Base-by-base conservation (phyloP, 2,113 vertebrate species). In the Balaeniceps rex region DNA sequence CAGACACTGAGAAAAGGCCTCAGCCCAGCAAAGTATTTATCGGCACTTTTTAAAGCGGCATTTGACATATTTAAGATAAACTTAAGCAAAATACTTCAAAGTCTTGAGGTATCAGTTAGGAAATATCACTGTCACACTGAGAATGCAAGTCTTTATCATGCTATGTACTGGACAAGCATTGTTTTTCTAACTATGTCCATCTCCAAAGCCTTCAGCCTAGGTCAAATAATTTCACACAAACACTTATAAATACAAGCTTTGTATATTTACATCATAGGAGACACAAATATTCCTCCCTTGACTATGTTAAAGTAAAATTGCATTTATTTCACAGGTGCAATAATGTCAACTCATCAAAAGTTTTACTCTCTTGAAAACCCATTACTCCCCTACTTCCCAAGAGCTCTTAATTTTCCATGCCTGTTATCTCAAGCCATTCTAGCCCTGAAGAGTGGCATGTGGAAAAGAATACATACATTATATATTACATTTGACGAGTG, bases 401-500 rank as follows among this genome's bases (percentile, higher is more conserved):
- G 23, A 47, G 51, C 16, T 74, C 83, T 96, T 94, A 86, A 94
- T 93, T 96, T 96, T 96, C 75, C 16, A 6, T 78, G 31, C 40
- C 40, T 87, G n/a, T 88, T 64, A 92, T 80, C 49, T 76, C 36
- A 87, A 79, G 49, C 12, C 38, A 42, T 91, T 95, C 47, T 87
- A 24, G 22, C 63, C 71, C 60, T 74, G 74, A 31, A 75, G 31
- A 95, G 25, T 70, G 69, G n/a, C 46, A 70, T 47, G 65, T 3
- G 3, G 57, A 95, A 93, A 94, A 57, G 80, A 94, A 92, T 88
- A 76, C 36, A 74, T 76, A 65, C 22, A 36, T 71, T 83, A 44
- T 93, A 70, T 58, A 95, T 91, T 82, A 87, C 83, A 61, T 72
- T 71, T 97, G 81, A 90, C 79, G 89, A 87, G 65, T 70, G 21